Evolutionary conservation across 2,113 vertebrate genomes (phyloP).

Genomic region (Cepphus grylle): DNA sequence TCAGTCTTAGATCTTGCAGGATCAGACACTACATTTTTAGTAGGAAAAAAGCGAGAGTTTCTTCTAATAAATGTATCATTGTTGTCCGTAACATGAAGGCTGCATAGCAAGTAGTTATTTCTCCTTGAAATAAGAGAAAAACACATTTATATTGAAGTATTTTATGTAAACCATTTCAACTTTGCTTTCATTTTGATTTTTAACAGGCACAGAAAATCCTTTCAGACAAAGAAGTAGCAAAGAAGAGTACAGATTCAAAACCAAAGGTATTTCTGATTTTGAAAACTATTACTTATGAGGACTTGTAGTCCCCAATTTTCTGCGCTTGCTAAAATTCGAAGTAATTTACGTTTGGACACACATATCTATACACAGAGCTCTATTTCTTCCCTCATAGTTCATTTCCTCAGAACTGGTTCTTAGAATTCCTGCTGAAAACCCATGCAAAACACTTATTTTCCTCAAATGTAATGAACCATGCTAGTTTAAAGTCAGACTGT

Average conservation of each 20-base stretch:
- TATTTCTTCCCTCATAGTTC: background rate
- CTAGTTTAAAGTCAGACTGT: background rate
- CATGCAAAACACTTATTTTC: background rate
- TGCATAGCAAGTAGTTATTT: background rate
- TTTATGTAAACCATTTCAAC: background rate
- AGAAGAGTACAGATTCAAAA: constrained; percentile 7
- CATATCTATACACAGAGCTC: background rate
- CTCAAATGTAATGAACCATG: background rate
- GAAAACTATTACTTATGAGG: background rate
- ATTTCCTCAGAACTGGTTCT: background rate
- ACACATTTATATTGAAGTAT: background rate
- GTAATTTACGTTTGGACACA: background rate
- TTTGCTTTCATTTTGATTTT: constrained; percentile 28
- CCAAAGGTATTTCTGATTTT: constrained; percentile 35
- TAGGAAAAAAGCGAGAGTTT: background rate
- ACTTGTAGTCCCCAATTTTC: background rate
- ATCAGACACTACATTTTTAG: background rate
- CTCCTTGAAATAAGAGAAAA: background rate
- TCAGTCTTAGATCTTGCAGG: background rate
- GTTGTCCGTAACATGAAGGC: background rate
- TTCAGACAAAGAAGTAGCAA: constrained; percentile 9
- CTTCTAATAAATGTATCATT: background rate
- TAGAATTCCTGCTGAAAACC: background rate
- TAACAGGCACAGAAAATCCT: constrained; percentile 48
- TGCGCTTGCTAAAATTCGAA: constrained; percentile 3